Base-by-base conservation (phyloP, 2,113 vertebrate genomes). In the Crotophaga sulcirostris region DNA sequence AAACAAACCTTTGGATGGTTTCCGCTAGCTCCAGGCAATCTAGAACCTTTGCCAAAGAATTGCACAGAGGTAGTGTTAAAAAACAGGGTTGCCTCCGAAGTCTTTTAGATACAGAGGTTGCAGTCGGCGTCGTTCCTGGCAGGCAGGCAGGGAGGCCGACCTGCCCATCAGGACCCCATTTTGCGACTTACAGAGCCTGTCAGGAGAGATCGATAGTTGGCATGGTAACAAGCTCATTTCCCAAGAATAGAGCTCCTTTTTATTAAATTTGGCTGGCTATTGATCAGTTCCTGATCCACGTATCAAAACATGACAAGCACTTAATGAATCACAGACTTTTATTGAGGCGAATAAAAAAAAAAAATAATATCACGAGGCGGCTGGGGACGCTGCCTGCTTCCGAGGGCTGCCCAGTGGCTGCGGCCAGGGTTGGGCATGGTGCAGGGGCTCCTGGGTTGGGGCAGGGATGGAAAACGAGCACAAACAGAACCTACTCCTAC, bases 181-280 rank as follows among this genome's bases (percentile, higher is more conserved):
- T 97, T 95, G 93, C n/a, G 45, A 97, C 94, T 96, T 93, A 88
- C 58, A 91, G 96, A 15, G 70, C 96, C 93, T 95, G 97, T 96
- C 95, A 95, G 95, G 67, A 62, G 89, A 96, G 97, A 98, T 98
- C 87, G 91, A 98, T 98, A 97, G 97, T 98, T 98, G 98, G 97
- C 98, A 98, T 98, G 96, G 97, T 96, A 98, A 98, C 95, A 64
- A 97, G 93, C 95, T 97, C 76, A n/a, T 97, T 98, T 97, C 95
- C 97, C 84, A 76, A 96, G 96, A 97, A 98, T 94, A 95, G 90
- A 97, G 92, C 92, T 97, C 85, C 78, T 96, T 97, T 95, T 97
- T 98, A 98, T 98, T 98, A 98, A 98, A 98, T 98, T 98, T 98
- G 97, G 96, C 91, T 92, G 93, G 83, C 85, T 97, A 97, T 97